A percentile compares a stretch with the other conserved stretches of the same genome.
phyloP scores from a whole-genome alignment of 2,888 invertebrate genomes.

The Sceliomorpha sp. region DNA sequence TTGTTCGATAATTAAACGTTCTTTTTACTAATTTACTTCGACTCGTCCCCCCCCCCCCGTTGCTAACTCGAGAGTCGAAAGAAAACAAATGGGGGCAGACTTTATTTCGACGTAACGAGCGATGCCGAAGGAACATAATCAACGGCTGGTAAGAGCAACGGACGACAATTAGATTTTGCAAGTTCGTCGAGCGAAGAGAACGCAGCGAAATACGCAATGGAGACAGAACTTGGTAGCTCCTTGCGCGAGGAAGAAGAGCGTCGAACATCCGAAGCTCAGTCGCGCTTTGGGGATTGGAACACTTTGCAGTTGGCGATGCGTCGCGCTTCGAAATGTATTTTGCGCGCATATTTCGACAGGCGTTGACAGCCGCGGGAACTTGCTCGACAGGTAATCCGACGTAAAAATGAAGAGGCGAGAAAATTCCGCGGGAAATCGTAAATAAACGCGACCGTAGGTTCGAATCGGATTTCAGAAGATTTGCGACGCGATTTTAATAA shows the following conservation, averaged over 20 bases:
- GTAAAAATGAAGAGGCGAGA: slow-evolving; percentile 20
- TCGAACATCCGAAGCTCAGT: slow-evolving; percentile 20
- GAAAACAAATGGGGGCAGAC: slow-evolving; percentile 8
- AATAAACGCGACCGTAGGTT: no score
- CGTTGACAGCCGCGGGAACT: slow-evolving; percentile 13
- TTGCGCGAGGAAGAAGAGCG: slow-evolving; percentile 1
- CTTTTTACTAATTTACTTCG: no score
- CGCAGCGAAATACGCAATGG: slow-evolving; percentile 11
- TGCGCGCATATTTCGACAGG: slow-evolving; percentile 25
- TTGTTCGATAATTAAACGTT: no score
- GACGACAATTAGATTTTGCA: slow-evolving; percentile 51
- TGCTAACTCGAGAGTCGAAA: slow-evolving; percentile 15
- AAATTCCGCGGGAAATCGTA: no score
- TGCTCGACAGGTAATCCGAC: slow-evolving; percentile 36
- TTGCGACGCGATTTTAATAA: no score
- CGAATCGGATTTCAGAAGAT: no score
- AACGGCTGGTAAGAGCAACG: slow-evolving; percentile 27
- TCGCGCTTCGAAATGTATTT: slow-evolving; percentile 43
- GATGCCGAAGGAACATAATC: slow-evolving; percentile 33
- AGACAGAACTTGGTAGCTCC: background rate
- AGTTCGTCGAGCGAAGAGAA: slow-evolving; percentile 34
- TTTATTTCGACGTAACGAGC: slow-evolving; percentile 21
- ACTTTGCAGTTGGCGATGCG: slow-evolving; percentile 20
- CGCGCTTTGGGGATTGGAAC: slow-evolving; percentile 16
- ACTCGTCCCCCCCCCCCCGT: no score